phyloP scores from a whole-genome alignment of 2,888 invertebrate species.

The Orthosia gothica region DNA sequence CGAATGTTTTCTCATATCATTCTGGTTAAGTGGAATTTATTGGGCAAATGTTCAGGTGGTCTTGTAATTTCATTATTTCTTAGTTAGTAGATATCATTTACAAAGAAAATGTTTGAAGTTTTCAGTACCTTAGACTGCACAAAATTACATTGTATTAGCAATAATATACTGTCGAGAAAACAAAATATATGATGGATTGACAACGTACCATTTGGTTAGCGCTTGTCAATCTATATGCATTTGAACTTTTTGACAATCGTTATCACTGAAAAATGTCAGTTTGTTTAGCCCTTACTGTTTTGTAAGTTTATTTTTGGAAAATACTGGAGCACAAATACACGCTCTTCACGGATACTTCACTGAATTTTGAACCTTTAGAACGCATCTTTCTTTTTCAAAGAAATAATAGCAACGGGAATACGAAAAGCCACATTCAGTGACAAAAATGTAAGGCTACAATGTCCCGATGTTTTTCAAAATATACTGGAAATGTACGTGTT shows the following conservation, averaged over 20 bases:
- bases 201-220: background rate
- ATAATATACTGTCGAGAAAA: background rate
- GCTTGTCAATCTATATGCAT: background rate
- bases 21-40: constrained; percentile 69
- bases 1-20: constrained; percentile 85
- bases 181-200: background rate
- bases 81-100: background rate
- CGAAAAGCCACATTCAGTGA: background rate
- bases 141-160: background rate
- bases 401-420: too few relatives aligned
- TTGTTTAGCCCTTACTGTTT: background rate
- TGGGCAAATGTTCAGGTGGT: constrained; percentile 15
- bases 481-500: background rate
- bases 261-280: background rate
- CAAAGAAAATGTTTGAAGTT: background rate
- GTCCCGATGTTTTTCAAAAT: constrained; percentile 17
- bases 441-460: background rate
- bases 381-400: background rate
- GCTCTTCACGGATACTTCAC: background rate
- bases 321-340: background rate
- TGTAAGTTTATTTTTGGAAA: background rate
- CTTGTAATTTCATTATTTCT: constrained; percentile 27
- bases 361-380: background rate
- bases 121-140: background rate
- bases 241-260: background rate